Conservation (phyloP, 2,888 invertebrate genomes). For the Notodonta dromedarius region DNA sequence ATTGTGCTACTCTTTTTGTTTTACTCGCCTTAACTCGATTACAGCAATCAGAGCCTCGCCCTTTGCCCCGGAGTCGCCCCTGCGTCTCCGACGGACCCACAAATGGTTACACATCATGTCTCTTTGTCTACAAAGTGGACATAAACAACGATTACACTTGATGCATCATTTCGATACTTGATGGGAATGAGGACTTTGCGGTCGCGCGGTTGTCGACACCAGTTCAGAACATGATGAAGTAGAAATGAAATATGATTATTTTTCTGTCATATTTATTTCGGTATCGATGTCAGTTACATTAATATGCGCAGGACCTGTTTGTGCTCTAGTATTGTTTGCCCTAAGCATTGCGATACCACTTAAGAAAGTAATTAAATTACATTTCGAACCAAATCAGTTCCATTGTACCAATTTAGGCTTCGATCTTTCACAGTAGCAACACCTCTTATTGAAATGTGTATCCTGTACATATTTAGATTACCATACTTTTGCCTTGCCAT, state of each 20-base stretch:
- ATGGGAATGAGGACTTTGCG: slow-evolving; percentile 7
- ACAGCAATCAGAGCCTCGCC: slow-evolving; percentile 76
- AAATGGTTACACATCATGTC: slow-evolving; percentile 42
- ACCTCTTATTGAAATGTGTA: slow-evolving; percentile 17
- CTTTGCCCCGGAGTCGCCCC: slow-evolving; percentile 72
- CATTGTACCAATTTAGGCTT: not conserved
- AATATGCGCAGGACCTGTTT: not conserved
- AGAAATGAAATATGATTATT: not conserved
- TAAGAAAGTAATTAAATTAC: not conserved
- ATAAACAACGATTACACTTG: not conserved
- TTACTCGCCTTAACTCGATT: slow-evolving; percentile 77
- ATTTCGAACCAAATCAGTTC: not conserved
- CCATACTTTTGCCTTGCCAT: slow-evolving; percentile 22
- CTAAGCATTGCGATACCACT: not conserved
- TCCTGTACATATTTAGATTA: slow-evolving; percentile 16
- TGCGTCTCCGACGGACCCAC: slow-evolving; percentile 46
- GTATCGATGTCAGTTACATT: not conserved
- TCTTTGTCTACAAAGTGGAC: slow-evolving; percentile 26
- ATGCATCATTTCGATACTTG: slow-evolving; percentile 4
- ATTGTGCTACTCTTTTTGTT: slow-evolving; percentile 81
- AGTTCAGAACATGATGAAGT: not conserved
- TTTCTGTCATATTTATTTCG: slow-evolving; percentile 1
- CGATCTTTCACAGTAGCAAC: slow-evolving; percentile 12
- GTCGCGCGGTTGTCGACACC: not conserved
- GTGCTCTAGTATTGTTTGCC: not conserved